Evolutionary conservation across 2,888 invertebrate genomes (phyloP), one percentile per base, ranked within the genome.

Genomic region (Seira ritae): DNA sequence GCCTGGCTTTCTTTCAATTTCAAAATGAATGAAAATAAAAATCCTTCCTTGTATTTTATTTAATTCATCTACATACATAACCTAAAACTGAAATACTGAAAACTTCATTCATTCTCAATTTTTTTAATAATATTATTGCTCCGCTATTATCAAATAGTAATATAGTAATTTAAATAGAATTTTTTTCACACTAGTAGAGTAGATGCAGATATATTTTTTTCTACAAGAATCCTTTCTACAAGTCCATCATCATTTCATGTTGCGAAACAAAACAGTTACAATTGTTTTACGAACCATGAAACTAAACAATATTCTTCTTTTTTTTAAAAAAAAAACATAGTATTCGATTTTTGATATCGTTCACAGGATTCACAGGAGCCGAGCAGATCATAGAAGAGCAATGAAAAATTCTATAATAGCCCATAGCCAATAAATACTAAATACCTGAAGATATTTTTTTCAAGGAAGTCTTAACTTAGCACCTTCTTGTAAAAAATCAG

Each of bases 231-330:
- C n/a, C n/a, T n/a, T 76, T 68, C 67, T 62, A 23, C 20, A 62
- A 50, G n/a, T 60, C 8, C 31, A 31, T 72, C 79, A 79, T 72
- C 72, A 73, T 67, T 73, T 73, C 50, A 68, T 78, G 60, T 80
- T 67, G 50, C 71, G 31, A 79, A 82, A 62, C n/a, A 60, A n/a
- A 60, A 82, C 81, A 76, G 81, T 82, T 80, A 81, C 62, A 62
- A 20, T 66, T 76, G 76, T 76, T 82, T 72, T 76, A 60, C 81
- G 81, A 77, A 82, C 81, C 81, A 82, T 82, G 72, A 82, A 60
- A 12, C 62, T 20, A 62, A 2, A 79, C 50, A 70, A 75, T 31
- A 71, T 80, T 80, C 74, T 68, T 66, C 31, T 12, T n/a, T 62
- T 15, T 62, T 62, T 62, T 1, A 62, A 62, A 62, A 62, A 10